phyloP scores from a whole-genome alignment of 2,888 invertebrate genomes.

The Pachliopta kotzebuea region DNA sequence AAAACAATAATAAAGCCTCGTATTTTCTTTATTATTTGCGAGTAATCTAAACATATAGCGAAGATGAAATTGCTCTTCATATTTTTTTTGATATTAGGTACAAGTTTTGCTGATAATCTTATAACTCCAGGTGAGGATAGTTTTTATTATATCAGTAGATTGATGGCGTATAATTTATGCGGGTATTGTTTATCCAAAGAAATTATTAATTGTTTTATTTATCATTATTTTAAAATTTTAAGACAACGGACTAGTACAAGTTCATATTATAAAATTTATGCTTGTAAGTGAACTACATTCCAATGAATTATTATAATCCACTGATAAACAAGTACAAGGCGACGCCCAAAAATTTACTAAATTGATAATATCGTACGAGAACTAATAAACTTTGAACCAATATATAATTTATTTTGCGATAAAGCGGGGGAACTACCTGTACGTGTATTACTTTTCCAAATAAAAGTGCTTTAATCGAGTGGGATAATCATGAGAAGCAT shows the following conservation, averaged over 20 bases:
- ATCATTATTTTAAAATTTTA: too few species aligned
- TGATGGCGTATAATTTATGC: too few species aligned
- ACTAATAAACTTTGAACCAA: neutral
- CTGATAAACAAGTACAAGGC: neutral
- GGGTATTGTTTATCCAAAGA: too few species aligned
- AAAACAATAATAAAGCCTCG: neutral
- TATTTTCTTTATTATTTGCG: conserved; percentile 30
- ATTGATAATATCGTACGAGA: neutral
- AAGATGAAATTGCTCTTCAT: conserved; percentile 57
- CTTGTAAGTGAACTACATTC: neutral
- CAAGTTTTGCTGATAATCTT: conserved; percentile 45
- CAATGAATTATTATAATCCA: conserved; percentile 1
- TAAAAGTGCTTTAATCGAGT: neutral
- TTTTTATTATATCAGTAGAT: neutral
- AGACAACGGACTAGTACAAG: neutral
- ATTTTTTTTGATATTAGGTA: conserved; percentile 44
- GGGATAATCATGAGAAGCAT: too few species aligned
- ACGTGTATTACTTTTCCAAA: neutral
- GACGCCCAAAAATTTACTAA: neutral
- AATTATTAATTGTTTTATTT: too few species aligned
- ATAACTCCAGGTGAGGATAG: conserved; percentile 55
- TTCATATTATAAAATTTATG: neutral
- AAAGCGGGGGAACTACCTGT: neutral
- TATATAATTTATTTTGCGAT: neutral
- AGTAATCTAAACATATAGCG: conserved; percentile 35